Evolutionary conservation across 2,797 vertebrate genomes (phyloP), one percentile per base, ranked within the genome.

Genomic region (Taenioides sp.): DNA sequence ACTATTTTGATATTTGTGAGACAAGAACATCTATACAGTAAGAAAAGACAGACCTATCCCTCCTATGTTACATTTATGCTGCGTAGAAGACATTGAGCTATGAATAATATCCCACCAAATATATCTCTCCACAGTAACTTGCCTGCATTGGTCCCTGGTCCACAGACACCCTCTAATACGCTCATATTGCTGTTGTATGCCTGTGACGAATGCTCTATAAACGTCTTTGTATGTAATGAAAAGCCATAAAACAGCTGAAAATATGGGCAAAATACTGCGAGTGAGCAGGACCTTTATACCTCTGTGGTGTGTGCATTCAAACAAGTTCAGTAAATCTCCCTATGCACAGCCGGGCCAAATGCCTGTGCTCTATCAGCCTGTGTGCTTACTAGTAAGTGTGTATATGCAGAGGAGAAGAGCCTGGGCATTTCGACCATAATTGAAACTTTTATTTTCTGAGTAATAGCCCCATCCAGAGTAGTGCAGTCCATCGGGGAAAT

Each of bases 401-500:
- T 50, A 54, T 71, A 14, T 4, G 54, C n/a, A 23, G 10, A 67
- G 52, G 43, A 47, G 52, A 7, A 20, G 18, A 34, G 55, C 47
- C 27, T 18, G 37, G 25, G 64, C 65, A 77, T 78, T 83, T 79
- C 27, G 70, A 67, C 27, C 81, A 71, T 77, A 83, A 83, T 65
- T 79, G 22, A 80, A 82, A 81, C 70, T 83, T 85, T 79, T 84
- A 74, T 86, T 83, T 79, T 86, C 69, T 84, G 80, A 89, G 80
- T 87, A 81, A 86, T 80, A 78, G 82, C 77, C 71, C 78, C 82
- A 81, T 86, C 73, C 77, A 78, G 67, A 81, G 78, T 77, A 85
- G 82, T 75, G 74, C 74, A 82, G 81, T 87, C 85, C 83, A 87
- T 87, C 81, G 84, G 81, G 67, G 74, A 84, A 83, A 88, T 86